Percentiles rank a stretch among this genome's conserved stretches.
These are phyloP conservation scores for Sternarchorhynchus goeldii DNA, from an alignment of 2,797 vertebrate species.

Conservation along the genomic window DNA sequence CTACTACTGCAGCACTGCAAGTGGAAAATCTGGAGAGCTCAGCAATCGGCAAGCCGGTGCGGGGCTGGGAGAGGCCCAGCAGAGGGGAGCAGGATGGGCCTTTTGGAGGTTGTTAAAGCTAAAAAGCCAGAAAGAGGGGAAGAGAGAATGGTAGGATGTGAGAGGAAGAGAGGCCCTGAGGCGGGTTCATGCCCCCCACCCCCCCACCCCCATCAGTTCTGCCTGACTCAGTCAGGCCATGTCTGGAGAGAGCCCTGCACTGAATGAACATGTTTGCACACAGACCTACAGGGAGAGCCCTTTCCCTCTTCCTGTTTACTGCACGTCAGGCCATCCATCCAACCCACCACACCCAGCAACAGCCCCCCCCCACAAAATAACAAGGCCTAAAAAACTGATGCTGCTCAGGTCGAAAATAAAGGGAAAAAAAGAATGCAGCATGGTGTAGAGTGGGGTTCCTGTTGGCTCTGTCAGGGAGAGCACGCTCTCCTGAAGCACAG, in stretches of 20 bases:
- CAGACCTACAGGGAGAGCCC: conserved; percentile 67
- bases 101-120: conserved; percentile 31
- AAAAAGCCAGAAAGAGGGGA: conserved; percentile 13
- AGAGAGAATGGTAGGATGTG: conserved; percentile 49
- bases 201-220: conserved; percentile 69
- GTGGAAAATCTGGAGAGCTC: conserved; percentile 87
- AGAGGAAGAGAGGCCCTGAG: conserved; percentile 75
- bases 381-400: conserved; percentile 66
- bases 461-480: conserved; percentile 67
- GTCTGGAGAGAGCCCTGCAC: conserved; percentile 64
- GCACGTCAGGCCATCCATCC: conserved; percentile 66
- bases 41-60: conserved; percentile 81
- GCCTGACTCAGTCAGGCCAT: conserved; percentile 72
- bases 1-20: conserved; percentile 81
- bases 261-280: conserved; percentile 78
- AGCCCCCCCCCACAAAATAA: conserved; percentile 54
- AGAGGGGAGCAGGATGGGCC: neutral
- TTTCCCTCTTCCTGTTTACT: conserved; percentile 73
- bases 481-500: conserved; percentile 61
- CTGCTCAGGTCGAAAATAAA: conserved; percentile 52
- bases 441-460: conserved; percentile 60
- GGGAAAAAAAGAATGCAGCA: conserved; percentile 51
- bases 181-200: conserved; percentile 75
- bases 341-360: neutral
- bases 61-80: conserved; percentile 63